These are phyloP conservation scores for Caenorhabditis tropicalis DNA, from an alignment of 1,140 invertebrate species.

Conservation along the genomic window DNA sequence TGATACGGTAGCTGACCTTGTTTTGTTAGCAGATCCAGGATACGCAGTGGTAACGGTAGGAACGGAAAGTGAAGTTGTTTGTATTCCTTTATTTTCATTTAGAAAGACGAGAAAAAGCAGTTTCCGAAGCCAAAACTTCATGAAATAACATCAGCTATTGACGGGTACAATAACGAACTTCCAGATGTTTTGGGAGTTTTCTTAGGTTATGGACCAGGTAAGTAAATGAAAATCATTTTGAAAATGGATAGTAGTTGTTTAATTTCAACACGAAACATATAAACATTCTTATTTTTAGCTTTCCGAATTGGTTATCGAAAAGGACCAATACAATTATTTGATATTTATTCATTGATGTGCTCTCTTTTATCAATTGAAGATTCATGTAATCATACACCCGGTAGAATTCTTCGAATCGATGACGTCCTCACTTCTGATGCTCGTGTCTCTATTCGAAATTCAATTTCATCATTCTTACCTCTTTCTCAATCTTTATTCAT, in stretches of 20 bases:
- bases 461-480: not conserved
- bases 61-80: not conserved
- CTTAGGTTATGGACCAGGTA: conserved; percentile 49
- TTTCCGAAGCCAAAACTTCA: not conserved
- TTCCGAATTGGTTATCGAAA: conserved; percentile 46
- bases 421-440: conserved; percentile 46
- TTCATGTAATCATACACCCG: conserved; percentile 47
- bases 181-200: conserved; percentile 45
- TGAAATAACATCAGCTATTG: conserved; percentile 4
- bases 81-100: not conserved
- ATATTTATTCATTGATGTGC: conserved; percentile 51
- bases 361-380: conserved; percentile 35
- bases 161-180: conserved; percentile 44
- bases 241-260: not conserved
- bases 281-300: conserved; percentile 37
- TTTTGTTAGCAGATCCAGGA: conserved; percentile 50
- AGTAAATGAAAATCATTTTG: not conserved
- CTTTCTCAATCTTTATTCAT: not conserved
- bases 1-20: conserved; percentile 40
- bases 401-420: conserved; percentile 42
- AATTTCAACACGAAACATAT: not conserved
- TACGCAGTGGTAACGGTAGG: conserved; percentile 51
- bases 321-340: conserved; percentile 45
- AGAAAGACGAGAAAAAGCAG: conserved; percentile 50
- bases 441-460: conserved; percentile 28